Percentiles rank a stretch among this genome's conserved stretches.
Evolutionary conservation across 53 echinoderm and acorn worm species (phyloP).

Genomic region (Hippasteria phrygiana): DNA sequence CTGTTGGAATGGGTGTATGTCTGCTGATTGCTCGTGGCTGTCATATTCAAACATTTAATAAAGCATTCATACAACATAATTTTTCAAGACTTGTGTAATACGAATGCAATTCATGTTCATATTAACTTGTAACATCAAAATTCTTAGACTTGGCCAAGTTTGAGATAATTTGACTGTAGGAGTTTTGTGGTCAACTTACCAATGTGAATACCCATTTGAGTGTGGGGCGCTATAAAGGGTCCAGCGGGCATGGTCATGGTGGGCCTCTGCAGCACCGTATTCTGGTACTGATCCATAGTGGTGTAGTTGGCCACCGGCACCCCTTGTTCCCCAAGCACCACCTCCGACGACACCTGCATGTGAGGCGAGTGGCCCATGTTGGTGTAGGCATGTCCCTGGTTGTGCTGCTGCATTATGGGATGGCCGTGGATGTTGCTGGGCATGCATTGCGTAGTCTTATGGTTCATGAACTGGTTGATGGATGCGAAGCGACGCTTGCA

Average conservation of each 20-base stretch:
- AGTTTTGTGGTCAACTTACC: neutral
- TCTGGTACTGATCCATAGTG: constrained; percentile 58
- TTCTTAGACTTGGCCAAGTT: too few relatives aligned
- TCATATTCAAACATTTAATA: neutral
- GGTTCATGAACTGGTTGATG: constrained; percentile 87
- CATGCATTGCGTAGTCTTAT: constrained; percentile 86
- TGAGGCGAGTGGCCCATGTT: constrained; percentile 51
- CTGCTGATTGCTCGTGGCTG: constrained; percentile 54
- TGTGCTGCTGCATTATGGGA: constrained; percentile 59
- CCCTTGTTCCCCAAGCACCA: constrained; percentile 51
- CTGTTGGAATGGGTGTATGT: constrained; percentile 54
- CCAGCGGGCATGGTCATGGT: constrained; percentile 47
- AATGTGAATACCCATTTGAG: constrained; percentile 40
- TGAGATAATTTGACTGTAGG: neutral
- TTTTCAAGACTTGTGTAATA: too few relatives aligned
- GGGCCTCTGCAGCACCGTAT: constrained; percentile 50
- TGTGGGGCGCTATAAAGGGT: constrained; percentile 40
- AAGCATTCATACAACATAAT: neutral
- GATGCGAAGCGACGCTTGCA: constrained; percentile 96
- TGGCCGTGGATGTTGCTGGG: constrained; percentile 48
- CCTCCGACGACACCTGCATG: constrained; percentile 49
- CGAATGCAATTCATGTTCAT: too few relatives aligned
- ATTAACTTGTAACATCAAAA: neutral
- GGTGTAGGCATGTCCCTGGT: constrained; percentile 42
- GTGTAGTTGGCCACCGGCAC: constrained; percentile 47